A percentile compares a stretch with the other conserved stretches of the same genome.
phyloP scores from a whole-genome alignment of 2,888 invertebrate species.

The Dromius quadrimaculatus region DNA sequence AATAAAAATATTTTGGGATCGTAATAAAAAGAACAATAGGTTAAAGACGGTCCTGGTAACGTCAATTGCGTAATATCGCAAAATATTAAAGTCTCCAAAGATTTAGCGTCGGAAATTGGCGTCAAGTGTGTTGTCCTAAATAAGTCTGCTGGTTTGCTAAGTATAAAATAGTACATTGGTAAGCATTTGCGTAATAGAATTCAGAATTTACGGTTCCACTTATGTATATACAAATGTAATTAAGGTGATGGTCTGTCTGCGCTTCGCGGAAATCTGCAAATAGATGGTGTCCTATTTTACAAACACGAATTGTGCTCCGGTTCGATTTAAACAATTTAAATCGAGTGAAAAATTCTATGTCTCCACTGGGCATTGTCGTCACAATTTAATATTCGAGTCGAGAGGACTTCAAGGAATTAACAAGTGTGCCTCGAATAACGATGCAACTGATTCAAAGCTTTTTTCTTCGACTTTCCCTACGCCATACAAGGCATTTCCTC shows the following conservation, averaged over 20 bases:
- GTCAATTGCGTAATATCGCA: no score
- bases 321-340: no score
- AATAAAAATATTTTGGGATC: no score
- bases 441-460: constrained; percentile 21
- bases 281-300: constrained; percentile 42
- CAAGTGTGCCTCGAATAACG: constrained; percentile 27
- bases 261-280: constrained; percentile 47
- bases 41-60: no score
- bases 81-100: no score
- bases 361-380: constrained; percentile 23
- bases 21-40: no score
- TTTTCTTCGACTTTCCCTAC: constrained; percentile 37
- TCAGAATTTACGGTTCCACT: constrained; percentile 29
- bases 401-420: constrained; percentile 46
- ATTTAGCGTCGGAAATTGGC: constrained; percentile 20
- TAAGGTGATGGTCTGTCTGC: constrained; percentile 42
- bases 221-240: constrained; percentile 40
- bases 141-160: constrained; percentile 23
- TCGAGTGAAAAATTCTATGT: background rate
- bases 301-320: no score
- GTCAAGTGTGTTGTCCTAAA: constrained; percentile 28
- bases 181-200: background rate
- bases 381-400: constrained; percentile 44
- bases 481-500: constrained; percentile 44
- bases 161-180: constrained; percentile 30